Evolutionary conservation across 2,797 vertebrate genomes (phyloP).

Genomic region (Siniperca undulata): DNA sequence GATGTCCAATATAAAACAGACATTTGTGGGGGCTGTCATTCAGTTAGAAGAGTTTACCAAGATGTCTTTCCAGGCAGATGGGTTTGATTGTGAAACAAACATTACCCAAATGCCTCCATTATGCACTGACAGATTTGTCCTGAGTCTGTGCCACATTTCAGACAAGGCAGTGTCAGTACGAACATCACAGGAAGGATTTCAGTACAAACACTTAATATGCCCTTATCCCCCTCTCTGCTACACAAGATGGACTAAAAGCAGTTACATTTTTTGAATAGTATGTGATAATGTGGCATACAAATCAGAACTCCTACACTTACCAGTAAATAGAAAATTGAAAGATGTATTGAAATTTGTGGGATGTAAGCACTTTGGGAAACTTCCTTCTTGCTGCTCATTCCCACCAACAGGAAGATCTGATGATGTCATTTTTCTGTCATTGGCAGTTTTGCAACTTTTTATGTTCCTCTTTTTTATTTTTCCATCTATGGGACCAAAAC

Average conservation of each 20-base stretch:
- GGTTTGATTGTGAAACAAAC: conserved; percentile 36
- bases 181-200: background rate
- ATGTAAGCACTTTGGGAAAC: conserved; percentile 48
- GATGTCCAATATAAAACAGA: conserved; percentile 45
- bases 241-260: conserved; percentile 3
- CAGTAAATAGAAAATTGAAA: conserved; percentile 33
- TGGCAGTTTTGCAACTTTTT: conserved; percentile 56
- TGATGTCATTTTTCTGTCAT: conserved; percentile 43
- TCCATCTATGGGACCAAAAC: conserved; percentile 10
- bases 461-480: conserved; percentile 44
- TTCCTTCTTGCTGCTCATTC: conserved; percentile 31
- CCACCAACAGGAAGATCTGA: conserved; percentile 17
- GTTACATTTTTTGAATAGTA: conserved; percentile 4
- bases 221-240: background rate
- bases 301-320: conserved; percentile 11
- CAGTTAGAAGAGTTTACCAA: conserved; percentile 32
- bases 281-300: conserved; percentile 18
- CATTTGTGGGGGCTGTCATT: conserved; percentile 28
- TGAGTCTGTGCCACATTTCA: background rate
- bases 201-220: background rate
- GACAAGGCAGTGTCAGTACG: background rate
- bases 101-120: conserved; percentile 10
- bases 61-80: conserved; percentile 29
- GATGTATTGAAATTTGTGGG: conserved; percentile 23
- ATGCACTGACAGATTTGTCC: conserved; percentile 25